These are phyloP conservation scores for Odontomyia ornata DNA, from an alignment of 2,888 invertebrate genomes.

Conservation along the genomic window DNA sequence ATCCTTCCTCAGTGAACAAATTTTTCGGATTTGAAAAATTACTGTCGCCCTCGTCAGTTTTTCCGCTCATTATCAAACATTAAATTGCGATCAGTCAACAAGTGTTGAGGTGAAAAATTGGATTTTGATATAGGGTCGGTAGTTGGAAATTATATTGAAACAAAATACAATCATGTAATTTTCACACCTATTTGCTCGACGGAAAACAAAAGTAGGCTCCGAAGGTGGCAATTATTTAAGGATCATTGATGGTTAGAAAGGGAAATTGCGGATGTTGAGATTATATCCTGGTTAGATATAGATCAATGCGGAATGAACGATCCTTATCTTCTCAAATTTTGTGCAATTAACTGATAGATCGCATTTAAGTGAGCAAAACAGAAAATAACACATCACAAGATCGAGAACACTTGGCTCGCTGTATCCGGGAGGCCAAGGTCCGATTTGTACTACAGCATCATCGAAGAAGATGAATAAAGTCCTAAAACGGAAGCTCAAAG, in stretches of 20 bases:
- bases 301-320: not conserved
- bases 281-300: not conserved
- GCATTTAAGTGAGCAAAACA: too few relatives aligned
- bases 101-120: slow-evolving; percentile 40
- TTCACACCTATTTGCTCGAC: not conserved
- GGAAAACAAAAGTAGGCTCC: not conserved
- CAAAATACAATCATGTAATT: not conserved
- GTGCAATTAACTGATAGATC: too few relatives aligned
- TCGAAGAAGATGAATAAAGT: too few relatives aligned
- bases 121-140: slow-evolving; percentile 25
- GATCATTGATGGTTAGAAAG: too few relatives aligned
- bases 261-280: not conserved
- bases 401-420: too few relatives aligned
- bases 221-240: not conserved
- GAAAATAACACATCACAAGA: too few relatives aligned
- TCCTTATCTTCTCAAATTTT: too few relatives aligned
- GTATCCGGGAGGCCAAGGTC: too few relatives aligned
- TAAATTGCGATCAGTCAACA: slow-evolving; percentile 37
- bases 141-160: slow-evolving; percentile 29
- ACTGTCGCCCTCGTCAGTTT: not conserved
- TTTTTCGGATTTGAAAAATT: too few relatives aligned
- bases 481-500: too few relatives aligned
- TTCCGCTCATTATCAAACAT: slow-evolving; percentile 33
- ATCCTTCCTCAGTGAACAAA: too few relatives aligned
- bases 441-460: too few relatives aligned